phyloP scores from a whole-genome alignment of 2,797 vertebrate species.

The Pseudomugil tenellus region DNA sequence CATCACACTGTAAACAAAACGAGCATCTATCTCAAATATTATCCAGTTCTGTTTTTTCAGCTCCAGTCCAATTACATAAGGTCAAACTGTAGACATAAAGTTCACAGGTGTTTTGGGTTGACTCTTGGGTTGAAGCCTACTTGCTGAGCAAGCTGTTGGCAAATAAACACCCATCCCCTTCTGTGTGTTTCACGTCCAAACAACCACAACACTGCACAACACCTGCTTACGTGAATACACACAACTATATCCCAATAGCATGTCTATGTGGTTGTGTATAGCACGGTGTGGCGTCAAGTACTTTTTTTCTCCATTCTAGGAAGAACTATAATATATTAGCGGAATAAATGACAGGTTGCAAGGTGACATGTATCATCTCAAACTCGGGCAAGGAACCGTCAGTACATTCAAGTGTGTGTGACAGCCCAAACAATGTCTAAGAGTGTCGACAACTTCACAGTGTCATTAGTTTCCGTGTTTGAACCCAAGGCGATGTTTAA shows the following conservation, averaged over 20 bases:
- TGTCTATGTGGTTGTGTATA: slow-evolving; percentile 14
- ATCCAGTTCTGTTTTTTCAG: slow-evolving; percentile 4
- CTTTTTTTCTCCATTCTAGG: slow-evolving; percentile 14
- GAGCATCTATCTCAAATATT: slow-evolving; percentile 4
- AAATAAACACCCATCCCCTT: slow-evolving; percentile 72
- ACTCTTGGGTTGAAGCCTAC: slow-evolving; percentile 51
- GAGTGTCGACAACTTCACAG: slow-evolving; percentile 23
- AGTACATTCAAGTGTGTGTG: slow-evolving; percentile 8
- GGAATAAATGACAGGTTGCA: slow-evolving; percentile 15
- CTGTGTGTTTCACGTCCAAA: slow-evolving; percentile 73
- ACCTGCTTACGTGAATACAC: slow-evolving; percentile 37
- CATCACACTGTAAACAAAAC: not conserved
- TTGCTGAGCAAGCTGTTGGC: slow-evolving; percentile 67
- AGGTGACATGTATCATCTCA: slow-evolving; percentile 16
- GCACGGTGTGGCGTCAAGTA: slow-evolving; percentile 3
- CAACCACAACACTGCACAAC: slow-evolving; percentile 49
- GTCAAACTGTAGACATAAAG: slow-evolving; percentile 60
- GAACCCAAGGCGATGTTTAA: slow-evolving; percentile 8
- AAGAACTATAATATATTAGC: slow-evolving; percentile 25
- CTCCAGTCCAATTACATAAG: slow-evolving; percentile 27
- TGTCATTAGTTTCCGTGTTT: slow-evolving; percentile 13
- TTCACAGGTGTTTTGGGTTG: slow-evolving; percentile 77
- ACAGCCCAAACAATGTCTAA: slow-evolving; percentile 18
- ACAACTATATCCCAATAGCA: slow-evolving; percentile 2
- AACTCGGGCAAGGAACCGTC: slow-evolving; percentile 6